These are phyloP conservation scores for Phaenicophaeus curvirostris DNA, from an alignment of 2,797 vertebrate species.

Conservation along the genomic window DNA sequence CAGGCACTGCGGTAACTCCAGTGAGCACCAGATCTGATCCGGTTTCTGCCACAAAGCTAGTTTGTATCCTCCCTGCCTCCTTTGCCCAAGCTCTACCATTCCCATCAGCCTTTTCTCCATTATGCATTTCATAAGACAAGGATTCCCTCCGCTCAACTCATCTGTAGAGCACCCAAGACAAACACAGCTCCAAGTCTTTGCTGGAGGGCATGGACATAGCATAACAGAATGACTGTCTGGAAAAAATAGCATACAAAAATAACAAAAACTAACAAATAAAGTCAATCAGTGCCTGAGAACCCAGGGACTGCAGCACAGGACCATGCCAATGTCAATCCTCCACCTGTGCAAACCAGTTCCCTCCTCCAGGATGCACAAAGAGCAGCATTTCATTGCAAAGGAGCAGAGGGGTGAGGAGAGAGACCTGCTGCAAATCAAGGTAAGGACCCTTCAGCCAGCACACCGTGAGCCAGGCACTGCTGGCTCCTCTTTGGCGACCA, in stretches of 20 bases:
- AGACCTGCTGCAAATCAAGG: neutral
- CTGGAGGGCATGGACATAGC: neutral
- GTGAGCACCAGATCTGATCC: neutral
- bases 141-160: neutral
- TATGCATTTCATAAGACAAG: neutral
- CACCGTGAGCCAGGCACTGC: fast-evolving
- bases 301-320: too few relatives aligned
- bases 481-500: neutral
- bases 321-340: neutral
- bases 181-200: neutral
- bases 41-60: neutral
- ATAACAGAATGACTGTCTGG: neutral
- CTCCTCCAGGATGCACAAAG: fast-evolving
- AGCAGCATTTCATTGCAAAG: neutral
- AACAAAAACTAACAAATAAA: neutral
- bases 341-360: fast-evolving
- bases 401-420: neutral
- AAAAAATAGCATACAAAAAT: neutral
- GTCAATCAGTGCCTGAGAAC: neutral
- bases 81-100: neutral
- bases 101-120: neutral
- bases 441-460: fast-evolving
- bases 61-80: neutral
- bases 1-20: neutral
- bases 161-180: too few relatives aligned